These are phyloP conservation scores for Esox niger DNA, from an alignment of 2,113 vertebrate genomes.

Conservation along the genomic window DNA sequence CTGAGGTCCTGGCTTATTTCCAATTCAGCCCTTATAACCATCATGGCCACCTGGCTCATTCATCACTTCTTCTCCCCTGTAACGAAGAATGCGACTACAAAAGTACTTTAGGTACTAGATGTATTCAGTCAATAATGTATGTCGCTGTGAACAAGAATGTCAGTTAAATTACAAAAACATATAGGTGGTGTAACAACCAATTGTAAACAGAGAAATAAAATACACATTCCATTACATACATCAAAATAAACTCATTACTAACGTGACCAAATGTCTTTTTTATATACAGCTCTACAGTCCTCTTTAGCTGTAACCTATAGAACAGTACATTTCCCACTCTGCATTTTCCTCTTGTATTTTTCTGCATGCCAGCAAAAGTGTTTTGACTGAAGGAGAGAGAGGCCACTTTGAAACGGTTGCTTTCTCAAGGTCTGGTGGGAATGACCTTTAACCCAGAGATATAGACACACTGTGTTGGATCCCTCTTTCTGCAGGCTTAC, in stretches of 20 bases:
- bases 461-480: not conserved
- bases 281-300: not conserved
- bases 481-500: not conserved
- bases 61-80: no score
- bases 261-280: not conserved
- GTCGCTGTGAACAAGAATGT: no score
- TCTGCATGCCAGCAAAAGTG: conserved; percentile 13
- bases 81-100: no score
- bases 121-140: no score
- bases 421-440: conserved; percentile 49
- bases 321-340: not conserved
- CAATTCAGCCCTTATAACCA: no score
- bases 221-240: not conserved
- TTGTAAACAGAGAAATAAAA: no score
- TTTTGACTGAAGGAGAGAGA: conserved; percentile 41
- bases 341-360: not conserved
- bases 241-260: not conserved
- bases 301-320: not conserved
- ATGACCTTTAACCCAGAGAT: conserved; percentile 53
- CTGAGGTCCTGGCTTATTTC: no score
- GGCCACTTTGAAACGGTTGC: conserved; percentile 52
- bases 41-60: no score
- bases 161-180: no score
- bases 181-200: no score
- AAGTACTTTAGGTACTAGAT: no score